These are phyloP conservation scores for Xenopus laevis DNA, from an alignment of 2,113 vertebrate species.

Conservation along the genomic window DNA sequence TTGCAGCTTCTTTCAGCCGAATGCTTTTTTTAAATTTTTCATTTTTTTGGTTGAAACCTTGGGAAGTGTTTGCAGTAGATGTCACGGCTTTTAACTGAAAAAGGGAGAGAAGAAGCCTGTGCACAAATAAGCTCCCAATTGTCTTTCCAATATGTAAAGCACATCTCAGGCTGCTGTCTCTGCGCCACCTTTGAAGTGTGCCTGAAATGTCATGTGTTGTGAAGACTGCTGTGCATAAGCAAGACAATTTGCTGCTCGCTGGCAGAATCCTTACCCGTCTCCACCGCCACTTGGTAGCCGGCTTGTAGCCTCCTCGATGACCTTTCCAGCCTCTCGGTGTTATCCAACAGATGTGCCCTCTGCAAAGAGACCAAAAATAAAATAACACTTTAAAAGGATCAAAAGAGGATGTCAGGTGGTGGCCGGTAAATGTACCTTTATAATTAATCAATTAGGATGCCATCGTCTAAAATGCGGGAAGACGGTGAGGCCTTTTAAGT, in stretches of 20 bases:
- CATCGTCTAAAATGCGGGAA: conserved; percentile 55
- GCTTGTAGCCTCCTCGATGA: conserved; percentile 98
- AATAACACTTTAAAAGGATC: conserved; percentile 22
- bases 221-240: conserved; percentile 86
- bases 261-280: conserved; percentile 95
- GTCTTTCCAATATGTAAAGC: conserved; percentile 83
- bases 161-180: conserved; percentile 83
- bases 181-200: conserved; percentile 91
- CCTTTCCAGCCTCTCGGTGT: conserved; percentile 99
- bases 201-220: conserved; percentile 98
- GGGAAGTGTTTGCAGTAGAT: conserved; percentile 80
- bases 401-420: conserved; percentile 62
- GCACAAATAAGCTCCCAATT: conserved; percentile 83
- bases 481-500: too few relatives aligned
- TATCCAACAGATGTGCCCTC: conserved; percentile 99
- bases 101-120: conserved; percentile 76
- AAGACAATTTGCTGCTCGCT: conserved; percentile 91
- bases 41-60: conserved; percentile 58
- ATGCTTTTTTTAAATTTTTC: conserved; percentile 37
- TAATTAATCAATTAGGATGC: conserved; percentile 64
- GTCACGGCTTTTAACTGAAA: conserved; percentile 82
- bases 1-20: conserved; percentile 71
- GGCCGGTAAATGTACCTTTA: conserved; percentile 55
- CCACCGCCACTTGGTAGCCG: conserved; percentile 98
- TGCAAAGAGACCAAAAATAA: conserved; percentile 81